Base-by-base conservation (phyloP, 2,888 invertebrate genomes). In the Napeogenes inachia region DNA sequence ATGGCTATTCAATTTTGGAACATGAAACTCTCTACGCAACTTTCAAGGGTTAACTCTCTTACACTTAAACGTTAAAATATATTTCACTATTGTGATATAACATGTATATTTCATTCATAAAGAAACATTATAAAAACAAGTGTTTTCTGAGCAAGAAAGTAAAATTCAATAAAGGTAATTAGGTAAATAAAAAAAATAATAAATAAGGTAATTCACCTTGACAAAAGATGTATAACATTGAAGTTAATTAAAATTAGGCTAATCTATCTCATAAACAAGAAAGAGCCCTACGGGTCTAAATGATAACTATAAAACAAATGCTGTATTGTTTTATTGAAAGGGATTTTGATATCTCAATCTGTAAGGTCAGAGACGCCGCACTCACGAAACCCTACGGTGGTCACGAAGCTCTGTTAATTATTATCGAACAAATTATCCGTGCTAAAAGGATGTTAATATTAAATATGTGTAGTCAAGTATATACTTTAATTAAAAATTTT, bases 291-390 rank as follows among this genome's bases (percentile, higher is more conserved):
- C 64, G 75, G 83, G 84, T 79, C 66, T 71, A 76, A 82, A 79
- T 78, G 82, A 80, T 80, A 78, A 76, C 79, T 75, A 81, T 82
- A 87, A 86, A 86, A 84, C 85, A 86, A 84, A 82, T 75, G 75
- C 78, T 50, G 78, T 80, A 83, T 75, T 76, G 81, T 80, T 77
- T 81, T 82, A 87, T 83, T 82, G 81, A 82, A 81, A 80, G 80
- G 80, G 85, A 85, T 86, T 86, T 87, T 89, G 89, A 90, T 90
- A 90, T 90, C 89, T 90, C 89, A 89, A 90, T 90, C 89, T 83
- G 76, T 65, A 67, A 80, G 87, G 88, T 87, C 89, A 88, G 87
- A 88, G 84, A 81, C 66, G 82, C 89, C 89, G 89, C 86, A 79
- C 79, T 90, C 89, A 90, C 89, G 89, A 89, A 83, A 81, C 87